Evolutionary conservation across 92 coral and sea anemone species (phyloP).

Genomic region (Virgularia gustaviana): DNA sequence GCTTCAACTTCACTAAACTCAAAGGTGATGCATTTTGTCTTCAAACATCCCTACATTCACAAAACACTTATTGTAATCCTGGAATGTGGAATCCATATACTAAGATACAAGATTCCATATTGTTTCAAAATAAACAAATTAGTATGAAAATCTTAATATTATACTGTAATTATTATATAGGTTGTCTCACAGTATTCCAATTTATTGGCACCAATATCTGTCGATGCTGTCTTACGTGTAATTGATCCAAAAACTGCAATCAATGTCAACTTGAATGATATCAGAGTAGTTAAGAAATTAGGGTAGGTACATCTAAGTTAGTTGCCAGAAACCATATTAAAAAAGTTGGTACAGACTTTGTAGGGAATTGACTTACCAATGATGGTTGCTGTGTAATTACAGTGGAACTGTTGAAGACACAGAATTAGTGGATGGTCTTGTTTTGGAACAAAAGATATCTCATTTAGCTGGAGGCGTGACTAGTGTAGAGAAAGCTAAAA

Average conservation of each 20-base stretch:
- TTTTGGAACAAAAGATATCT: slow-evolving; percentile 90
- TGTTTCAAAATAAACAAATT: not conserved
- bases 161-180: slow-evolving; percentile 21
- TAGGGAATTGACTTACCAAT: no score
- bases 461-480: slow-evolving; percentile 96
- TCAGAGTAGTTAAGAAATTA: slow-evolving; percentile 80
- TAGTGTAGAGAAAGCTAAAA: slow-evolving; percentile 89
- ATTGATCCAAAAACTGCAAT: slow-evolving; percentile 84
- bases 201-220: slow-evolving; percentile 89
- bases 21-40: no score
- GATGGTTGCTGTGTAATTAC: slow-evolving; percentile 1
- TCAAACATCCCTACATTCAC: not conserved
- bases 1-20: slow-evolving; percentile 93
- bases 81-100: no score
- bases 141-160: not conserved
- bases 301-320: slow-evolving; percentile 61
- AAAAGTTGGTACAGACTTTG: no score
- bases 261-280: slow-evolving; percentile 82
- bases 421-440: slow-evolving; percentile 90
- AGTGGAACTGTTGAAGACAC: slow-evolving; percentile 98
- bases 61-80: no score
- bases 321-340: no score
- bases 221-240: slow-evolving; percentile 89
- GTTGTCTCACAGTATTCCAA: slow-evolving; percentile 95
- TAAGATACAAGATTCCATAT: not conserved